Conservation (phyloP, 2,113 vertebrate species). For the Recurvirostra avosetta region DNA sequence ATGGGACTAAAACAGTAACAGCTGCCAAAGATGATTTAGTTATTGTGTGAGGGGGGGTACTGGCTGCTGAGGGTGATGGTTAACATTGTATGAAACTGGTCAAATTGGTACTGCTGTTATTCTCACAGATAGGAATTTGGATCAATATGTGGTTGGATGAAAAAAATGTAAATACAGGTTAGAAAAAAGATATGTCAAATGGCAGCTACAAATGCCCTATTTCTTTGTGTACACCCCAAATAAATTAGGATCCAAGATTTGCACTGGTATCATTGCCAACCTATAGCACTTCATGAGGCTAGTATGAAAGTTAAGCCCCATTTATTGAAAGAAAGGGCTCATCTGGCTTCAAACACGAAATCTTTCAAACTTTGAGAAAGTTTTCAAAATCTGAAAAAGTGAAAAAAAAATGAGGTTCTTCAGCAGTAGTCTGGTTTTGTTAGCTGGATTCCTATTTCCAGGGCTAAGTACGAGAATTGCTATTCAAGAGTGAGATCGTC, state of each 20-base stretch:
- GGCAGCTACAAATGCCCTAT: not conserved
- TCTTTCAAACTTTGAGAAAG: not conserved
- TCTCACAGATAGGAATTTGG: not conserved
- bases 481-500: not conserved
- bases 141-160: not conserved
- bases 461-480: not conserved
- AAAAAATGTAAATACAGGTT: not conserved
- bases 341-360: not conserved
- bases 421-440: not conserved
- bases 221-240: not conserved
- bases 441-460: not conserved
- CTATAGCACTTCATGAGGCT: not conserved
- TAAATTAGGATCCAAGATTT: not conserved
- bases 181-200: not conserved
- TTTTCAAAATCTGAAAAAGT: not conserved
- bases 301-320: not conserved
- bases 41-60: not conserved
- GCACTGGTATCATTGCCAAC: not conserved
- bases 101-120: not conserved
- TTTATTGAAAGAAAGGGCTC: not conserved
- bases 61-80: not conserved
- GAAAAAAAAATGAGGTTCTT: not conserved
- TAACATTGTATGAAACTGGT: not conserved
- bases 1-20: not conserved
- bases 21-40: not conserved